Evolutionary conservation across 2,797 vertebrate species (phyloP).

Genomic region (Sarcophilus harrisii): DNA sequence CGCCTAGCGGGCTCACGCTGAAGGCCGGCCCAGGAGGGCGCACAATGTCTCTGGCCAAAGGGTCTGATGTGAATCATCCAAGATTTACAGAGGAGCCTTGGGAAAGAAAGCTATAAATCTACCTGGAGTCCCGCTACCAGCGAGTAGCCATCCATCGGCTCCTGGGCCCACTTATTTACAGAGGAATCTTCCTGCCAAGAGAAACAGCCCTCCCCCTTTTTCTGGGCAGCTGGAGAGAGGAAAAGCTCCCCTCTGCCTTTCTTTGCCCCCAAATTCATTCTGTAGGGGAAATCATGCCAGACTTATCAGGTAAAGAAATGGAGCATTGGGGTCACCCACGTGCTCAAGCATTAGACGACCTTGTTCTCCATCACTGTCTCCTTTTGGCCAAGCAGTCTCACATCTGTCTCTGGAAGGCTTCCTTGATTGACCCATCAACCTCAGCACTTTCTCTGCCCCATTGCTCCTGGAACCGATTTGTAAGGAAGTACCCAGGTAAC

Average conservation of each 20-base stretch:
- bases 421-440: background rate
- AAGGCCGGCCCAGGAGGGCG: background rate
- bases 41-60: conserved; percentile 59
- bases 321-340: too few relatives aligned
- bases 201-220: conserved; percentile 66
- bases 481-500: background rate
- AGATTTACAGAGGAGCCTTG: conserved; percentile 79
- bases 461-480: background rate
- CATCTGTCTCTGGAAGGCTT: background rate
- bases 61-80: conserved; percentile 72
- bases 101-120: conserved; percentile 78
- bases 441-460: background rate
- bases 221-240: background rate
- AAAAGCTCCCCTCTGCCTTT: background rate
- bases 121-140: conserved; percentile 64
- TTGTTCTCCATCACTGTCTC: background rate
- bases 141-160: conserved; percentile 73
- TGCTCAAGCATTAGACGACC: background rate
- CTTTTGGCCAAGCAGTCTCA: background rate
- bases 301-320: background rate
- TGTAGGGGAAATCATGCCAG: conserved; percentile 9
- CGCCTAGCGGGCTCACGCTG: background rate
- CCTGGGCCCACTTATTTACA: conserved; percentile 78
- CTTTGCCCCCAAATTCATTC: background rate
- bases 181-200: conserved; percentile 61